These are phyloP conservation scores for Drosophila tristis DNA, from an alignment of 1,140 invertebrate species.

Conservation along the genomic window DNA sequence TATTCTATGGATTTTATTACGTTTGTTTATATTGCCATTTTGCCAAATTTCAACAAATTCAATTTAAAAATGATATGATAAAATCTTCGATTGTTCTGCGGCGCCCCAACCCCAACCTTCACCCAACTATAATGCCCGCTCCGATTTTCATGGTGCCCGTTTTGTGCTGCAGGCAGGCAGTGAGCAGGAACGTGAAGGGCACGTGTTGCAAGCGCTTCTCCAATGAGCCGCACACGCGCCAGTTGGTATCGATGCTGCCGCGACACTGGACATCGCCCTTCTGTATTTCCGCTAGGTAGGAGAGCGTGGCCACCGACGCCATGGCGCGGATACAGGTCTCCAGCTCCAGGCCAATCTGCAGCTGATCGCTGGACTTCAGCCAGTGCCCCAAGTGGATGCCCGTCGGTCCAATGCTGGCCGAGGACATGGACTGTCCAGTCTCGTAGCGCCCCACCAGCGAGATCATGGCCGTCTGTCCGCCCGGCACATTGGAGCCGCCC, in stretches of 20 bases:
- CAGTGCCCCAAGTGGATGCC: slow-evolving; percentile 96
- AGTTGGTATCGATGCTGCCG: slow-evolving; percentile 97
- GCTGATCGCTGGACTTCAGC: slow-evolving; percentile 95
- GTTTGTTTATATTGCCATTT: too few relatives aligned
- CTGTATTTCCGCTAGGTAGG: slow-evolving; percentile 98
- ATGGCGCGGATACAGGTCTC: slow-evolving; percentile 94
- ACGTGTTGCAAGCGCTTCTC: slow-evolving; percentile 97
- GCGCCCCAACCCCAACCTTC: too few relatives aligned
- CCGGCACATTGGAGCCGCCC: slow-evolving; percentile 92
- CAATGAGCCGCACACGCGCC: slow-evolving; percentile 95
- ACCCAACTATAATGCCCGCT: too few relatives aligned
- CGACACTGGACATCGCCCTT: slow-evolving; percentile 97
- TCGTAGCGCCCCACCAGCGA: slow-evolving; percentile 92
- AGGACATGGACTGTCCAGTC: slow-evolving; percentile 86
- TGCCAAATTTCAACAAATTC: too few relatives aligned
- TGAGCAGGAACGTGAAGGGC: slow-evolving; percentile 96
- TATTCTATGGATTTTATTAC: too few relatives aligned
- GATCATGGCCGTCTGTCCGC: slow-evolving; percentile 91
- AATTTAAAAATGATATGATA: too few relatives aligned
- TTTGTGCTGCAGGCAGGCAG: slow-evolving; percentile 95
- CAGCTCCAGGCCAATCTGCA: slow-evolving; percentile 93
- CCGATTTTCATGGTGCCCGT: slow-evolving; percentile 89
- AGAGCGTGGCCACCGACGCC: slow-evolving; percentile 90
- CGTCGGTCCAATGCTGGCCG: slow-evolving; percentile 90
- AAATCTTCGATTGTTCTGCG: too few relatives aligned